Evolutionary conservation across 2,113 vertebrate genomes (phyloP), one percentile per base, ranked within the genome.

Genomic region (Antechinus flavipes): DNA sequence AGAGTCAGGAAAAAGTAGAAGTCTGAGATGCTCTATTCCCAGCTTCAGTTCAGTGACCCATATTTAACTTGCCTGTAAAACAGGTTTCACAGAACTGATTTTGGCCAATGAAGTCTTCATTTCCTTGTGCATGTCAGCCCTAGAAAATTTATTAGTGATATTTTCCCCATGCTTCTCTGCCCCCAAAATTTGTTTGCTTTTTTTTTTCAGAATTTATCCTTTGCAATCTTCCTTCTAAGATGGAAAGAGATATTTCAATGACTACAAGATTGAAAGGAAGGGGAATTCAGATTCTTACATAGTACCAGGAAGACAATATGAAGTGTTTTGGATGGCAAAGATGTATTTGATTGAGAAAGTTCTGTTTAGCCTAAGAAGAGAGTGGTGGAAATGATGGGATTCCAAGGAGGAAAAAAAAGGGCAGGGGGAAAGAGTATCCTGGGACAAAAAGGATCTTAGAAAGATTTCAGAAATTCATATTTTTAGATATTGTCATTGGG

Each of bases 401-500:
- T 42, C 16, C 68, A 84, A 42, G n/a, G 68, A 5, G n/a, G 19
- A 42, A 42, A 35, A 54, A 55, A 23, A 52, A 11, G 50, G 10
- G 10, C 50, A 52, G 1, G 10, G 50, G 7, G 1, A 22, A 7
- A 1, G 7, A 22, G 1, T 22, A 84, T 2, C 5, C 2, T 42
- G n/a, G n/a, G 68, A 42, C 68, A 84, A 84, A 84, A 84, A 8
- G n/a, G 68, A 42, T 23, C 35, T 42, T 7, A 19, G 68, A 2
- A 84, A 84, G 19, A 42, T 42, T 84, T 84, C 19, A 42, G 19
- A 84, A 84, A 84, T 84, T 42, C 42, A 22, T 19, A 84, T 84
- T 84, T 84, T 84, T 14, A 84, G 7, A 84, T 84, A 68, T 35
- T 68, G 68, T 84, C 68, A 42, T 23, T 42, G 68, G n/a, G 19